Base-by-base conservation (phyloP, 2,797 vertebrate species). In the Rousettus madagascariensis region DNA sequence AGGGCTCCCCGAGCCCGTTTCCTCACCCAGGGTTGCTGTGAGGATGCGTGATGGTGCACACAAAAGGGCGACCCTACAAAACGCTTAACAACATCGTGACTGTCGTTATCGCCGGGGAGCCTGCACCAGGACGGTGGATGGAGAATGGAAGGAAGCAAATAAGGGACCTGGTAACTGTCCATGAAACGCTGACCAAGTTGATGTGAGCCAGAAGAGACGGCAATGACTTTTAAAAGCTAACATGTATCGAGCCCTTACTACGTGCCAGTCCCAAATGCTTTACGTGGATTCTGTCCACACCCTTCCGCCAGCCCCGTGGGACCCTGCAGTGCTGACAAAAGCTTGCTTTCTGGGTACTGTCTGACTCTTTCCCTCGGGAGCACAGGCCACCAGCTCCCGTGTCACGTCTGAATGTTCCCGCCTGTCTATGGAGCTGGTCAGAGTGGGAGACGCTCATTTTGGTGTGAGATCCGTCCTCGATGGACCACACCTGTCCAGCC, bases 391-490 rank as follows among this genome's bases (percentile, higher is more conserved):
- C 15, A 13, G 69, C 10, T 69, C 2, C 0, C 2, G 2, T 0
- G 2, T 1, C 33, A 24, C 38, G 28, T 5, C 24, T 0, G 0
- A 33, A 11, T 3, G n/a, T 16, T 4, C 61, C 69, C 0, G 0
- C 55, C 30, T 10, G 26, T 5, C 83, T 43, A 9, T 12, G 28
- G 38, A 68, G 65, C 61, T 8, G 20, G 6, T 12, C 13, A 2
- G 55, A 65, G 41, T 3, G 0, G 8, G 63, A 69, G 38, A 16
- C 1, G 57, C 59, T 75, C 20, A 1, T 20, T 33, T 9, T n/a
- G 57, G 10, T 0, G 20, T 1, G 9, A 20, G n/a, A 1, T 46
- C 33, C 5, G 2, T 28, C n/a, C 30, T 28, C 3, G 1, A 4
- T 5, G 49, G 33, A 28, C 77, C 26, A 80, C 22, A 6, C 28